Evolutionary conservation across 2,888 invertebrate genomes (phyloP).

Genomic region (Didymodactylos carnosus): DNA sequence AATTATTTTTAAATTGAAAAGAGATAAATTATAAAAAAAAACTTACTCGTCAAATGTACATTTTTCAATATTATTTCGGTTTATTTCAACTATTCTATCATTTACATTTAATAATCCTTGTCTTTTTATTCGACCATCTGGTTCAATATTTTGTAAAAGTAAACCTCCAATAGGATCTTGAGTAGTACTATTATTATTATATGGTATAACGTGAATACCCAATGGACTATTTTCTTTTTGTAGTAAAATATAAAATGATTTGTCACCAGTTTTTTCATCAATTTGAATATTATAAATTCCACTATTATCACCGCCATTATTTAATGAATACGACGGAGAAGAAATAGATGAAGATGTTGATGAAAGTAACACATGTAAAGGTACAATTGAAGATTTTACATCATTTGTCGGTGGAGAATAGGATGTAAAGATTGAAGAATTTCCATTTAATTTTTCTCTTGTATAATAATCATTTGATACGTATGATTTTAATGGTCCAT

Average conservation of each 20-base stretch:
- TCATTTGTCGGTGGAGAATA: too few species aligned
- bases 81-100: slow-evolving; percentile 12
- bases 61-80: background rate
- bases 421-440: too few species aligned
- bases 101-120: slow-evolving; percentile 1
- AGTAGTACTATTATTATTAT: background rate
- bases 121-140: slow-evolving; percentile 7
- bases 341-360: too few species aligned
- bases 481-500: background rate
- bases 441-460: too few species aligned
- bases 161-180: background rate
- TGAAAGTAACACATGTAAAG: too few species aligned
- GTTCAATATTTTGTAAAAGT: slow-evolving; percentile 9
- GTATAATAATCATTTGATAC: background rate
- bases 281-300: background rate
- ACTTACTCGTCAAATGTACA: background rate
- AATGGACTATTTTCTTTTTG: background rate
- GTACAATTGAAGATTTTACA: too few species aligned
- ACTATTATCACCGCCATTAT: too few species aligned
- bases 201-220: slow-evolving; percentile 11
- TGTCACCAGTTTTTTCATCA: background rate
- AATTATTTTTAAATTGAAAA: background rate
- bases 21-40: background rate
- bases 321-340: too few species aligned
- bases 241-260: background rate